These are phyloP conservation scores for Setophaga kirtlandii DNA, from an alignment of 2,113 vertebrate species.

Conservation along the genomic window DNA sequence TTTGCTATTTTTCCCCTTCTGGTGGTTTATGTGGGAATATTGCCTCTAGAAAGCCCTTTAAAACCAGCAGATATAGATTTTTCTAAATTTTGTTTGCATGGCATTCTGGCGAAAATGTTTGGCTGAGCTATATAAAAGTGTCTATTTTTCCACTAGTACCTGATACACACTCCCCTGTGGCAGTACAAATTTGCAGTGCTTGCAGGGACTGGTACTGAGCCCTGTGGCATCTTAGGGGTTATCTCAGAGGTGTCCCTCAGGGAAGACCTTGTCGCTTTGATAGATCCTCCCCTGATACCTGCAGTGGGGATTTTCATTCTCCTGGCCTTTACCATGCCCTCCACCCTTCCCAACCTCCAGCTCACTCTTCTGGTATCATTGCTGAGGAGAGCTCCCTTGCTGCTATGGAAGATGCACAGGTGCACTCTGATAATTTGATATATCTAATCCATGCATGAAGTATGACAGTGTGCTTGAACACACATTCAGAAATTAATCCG, in stretches of 20 bases:
- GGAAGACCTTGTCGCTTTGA: background rate
- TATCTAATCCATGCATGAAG: background rate
- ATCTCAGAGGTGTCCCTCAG: background rate
- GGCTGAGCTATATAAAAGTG: background rate
- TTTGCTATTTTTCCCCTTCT: background rate
- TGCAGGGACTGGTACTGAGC: background rate
- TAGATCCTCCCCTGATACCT: background rate
- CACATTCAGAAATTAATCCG: background rate
- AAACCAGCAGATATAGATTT: background rate
- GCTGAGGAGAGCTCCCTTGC: background rate
- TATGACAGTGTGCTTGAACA: background rate
- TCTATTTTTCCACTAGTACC: background rate
- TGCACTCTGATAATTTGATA: background rate
- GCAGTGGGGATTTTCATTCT: background rate
- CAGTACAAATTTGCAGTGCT: accelerated
- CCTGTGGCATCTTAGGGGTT: accelerated
- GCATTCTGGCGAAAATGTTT: background rate
- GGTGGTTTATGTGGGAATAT: background rate
- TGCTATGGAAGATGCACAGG: background rate
- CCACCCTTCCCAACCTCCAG: accelerated
- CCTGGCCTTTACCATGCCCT: background rate
- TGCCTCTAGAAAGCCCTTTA: background rate
- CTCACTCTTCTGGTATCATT: background rate
- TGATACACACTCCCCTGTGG: background rate
- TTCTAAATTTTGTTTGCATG: background rate